Evolutionary conservation across 1,140 invertebrate species (phyloP), one percentile per base, ranked within the genome.

Genomic region (Drosophila varians): DNA sequence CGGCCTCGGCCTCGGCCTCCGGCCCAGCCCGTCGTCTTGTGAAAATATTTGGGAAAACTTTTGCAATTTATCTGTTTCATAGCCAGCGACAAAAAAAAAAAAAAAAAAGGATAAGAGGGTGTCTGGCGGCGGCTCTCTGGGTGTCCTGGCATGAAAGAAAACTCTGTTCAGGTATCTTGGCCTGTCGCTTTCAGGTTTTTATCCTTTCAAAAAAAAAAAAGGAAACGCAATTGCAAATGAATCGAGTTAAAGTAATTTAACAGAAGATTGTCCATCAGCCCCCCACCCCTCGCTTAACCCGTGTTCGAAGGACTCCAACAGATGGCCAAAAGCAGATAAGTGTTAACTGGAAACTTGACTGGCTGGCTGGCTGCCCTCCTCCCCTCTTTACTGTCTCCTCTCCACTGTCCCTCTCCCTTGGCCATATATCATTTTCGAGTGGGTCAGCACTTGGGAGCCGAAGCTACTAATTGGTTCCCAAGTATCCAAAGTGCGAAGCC

Each of bases 31-130:
- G 74, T 62, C 72, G 76, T 82, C 82, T 86, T 87, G 82, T 87
- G 82, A 86, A 86, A 86, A 86, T 86, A 86, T 86, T 86, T 86
- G 75, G 82, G 68, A 86, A 86, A 86, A 86, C 82, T 86, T 86
- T 86, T 77, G 82, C 82, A 86, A 86, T 86, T 86, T 86, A 86
- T 86, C 82, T 86, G 82, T 86, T 86, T 86, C 83, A 86, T 87
- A 80, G 82, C 82, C 77, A 87, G 72, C 80, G 66, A 86, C 70
- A 60, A 79, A 62, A 42, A 47, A 38, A 12, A 8, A 14, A 36
- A 16, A 1, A 21, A 7, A 45, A 21, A 7, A 45, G 53, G 31
- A 40, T 31, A 60, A 62, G 48, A 52, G 51, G 36, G 36, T 12
- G 36, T 38, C 11, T 14, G 14, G 14, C 28, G 2, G 21, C 4